Base-by-base conservation (phyloP, 2,888 invertebrate genomes). In the Myopa tessellatipennis region DNA sequence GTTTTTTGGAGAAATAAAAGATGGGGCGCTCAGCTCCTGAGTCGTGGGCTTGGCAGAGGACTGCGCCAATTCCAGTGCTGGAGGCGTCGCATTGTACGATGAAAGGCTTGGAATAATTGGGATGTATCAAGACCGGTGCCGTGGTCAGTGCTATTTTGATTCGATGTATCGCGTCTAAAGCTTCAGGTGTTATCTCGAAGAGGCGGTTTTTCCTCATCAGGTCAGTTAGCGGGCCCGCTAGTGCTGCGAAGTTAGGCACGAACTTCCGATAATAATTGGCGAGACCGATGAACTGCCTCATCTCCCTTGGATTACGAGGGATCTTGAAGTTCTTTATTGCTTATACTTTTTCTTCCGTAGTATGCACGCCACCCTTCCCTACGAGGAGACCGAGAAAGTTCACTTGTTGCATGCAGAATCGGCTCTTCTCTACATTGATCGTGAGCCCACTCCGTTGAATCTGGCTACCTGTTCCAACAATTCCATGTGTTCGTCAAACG, bases 41-140 rank as follows among this genome's bases (percentile, higher is more conserved):
- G 5, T 74, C 73, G 67, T 78, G 58, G 4, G 38, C 34, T 55
- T 79, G 77, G 34, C 40, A 52, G 12, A 77, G 38, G 1, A 79
- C 73, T 58, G 72, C 77, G 12, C 73, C 78, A 34, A 79, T 68
- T 10, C 73, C 76, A 3, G 34, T 63, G 40, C 58, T 70, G 65
- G 60, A 26, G 4, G 78, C 75, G 70, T 76, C 74, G 63, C 76
- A 77, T 65, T 79, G 77, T 10, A 79, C 40, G 18, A 74, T 67
- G 55, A 80, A 80, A 1, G 72, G 61, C 55, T 77, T 72, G 14
- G 40, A n/a, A 68, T 77, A 80, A 38, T 80, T 55, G 2, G 78
- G 77, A 16, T 77, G 70, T 4, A 75, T 36, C 16, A 79, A 55
- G 16, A 78, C n/a, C 10, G 79, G 79, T n/a, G 79, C 79, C 10